Evolutionary conservation across 2,888 invertebrate species (phyloP), one percentile per base, ranked within the genome.

Genomic region (Phengaris alcon): DNA sequence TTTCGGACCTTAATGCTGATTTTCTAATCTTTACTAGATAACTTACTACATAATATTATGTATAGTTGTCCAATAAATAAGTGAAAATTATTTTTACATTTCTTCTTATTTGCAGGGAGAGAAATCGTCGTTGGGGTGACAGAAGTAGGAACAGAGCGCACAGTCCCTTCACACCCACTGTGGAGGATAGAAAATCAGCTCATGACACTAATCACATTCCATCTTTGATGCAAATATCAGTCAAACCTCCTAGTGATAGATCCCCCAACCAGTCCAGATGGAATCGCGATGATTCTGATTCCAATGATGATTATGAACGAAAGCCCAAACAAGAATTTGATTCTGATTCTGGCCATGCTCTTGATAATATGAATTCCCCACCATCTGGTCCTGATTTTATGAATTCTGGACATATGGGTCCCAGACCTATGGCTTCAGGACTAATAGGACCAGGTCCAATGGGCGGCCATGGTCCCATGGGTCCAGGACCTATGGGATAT

Each of bases 141-240:
- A 87, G 87, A 82, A 84, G 84, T 51, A 85, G 86, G 75, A 86
- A 87, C 74, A 82, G 82, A 44, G 80, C 80, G 12, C 86, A 87
- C 35, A 92, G 90, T 79, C 92, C 91, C 6, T 84, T 81, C 44
- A 86, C 86, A 68, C 85, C 88, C 57, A 79, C 83, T 74, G 72
- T 85, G 51, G 91, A 91, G 78, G 90, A 90, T 10, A 85, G 87
- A 79, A 88, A 85, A 73, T 86, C 86, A 79, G 76, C 77, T 57
- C 76, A 77, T 15, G 88, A 87, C 44, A 84, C 82, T 75, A 83
- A 82, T 79, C 81, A 81, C 76, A 91, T 90, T 77, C 89, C 88
- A 75, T 80, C 90, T 44, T 85, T 90, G 7, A 91, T 91, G 90
- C 91, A 92, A 83, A 83, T 89, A 10, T 85, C 90, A 78, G 81